Evolutionary conservation across 2,797 vertebrate species (phyloP).

Genomic region (Acomys russatus): DNA sequence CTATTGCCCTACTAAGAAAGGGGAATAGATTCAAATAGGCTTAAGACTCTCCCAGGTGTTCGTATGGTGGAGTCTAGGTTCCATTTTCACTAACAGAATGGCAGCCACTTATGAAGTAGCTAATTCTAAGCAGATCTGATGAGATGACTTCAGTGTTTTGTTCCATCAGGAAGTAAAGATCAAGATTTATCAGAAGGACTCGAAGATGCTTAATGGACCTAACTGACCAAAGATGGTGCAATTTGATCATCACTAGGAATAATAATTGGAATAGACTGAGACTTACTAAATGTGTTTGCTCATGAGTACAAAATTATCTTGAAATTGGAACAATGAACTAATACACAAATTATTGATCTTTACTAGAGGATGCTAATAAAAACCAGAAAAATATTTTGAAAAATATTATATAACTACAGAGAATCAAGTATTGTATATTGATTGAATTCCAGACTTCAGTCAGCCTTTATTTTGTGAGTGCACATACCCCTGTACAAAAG

Average conservation of each 20-base stretch:
- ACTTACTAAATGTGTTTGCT: neutral
- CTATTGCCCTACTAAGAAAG: neutral
- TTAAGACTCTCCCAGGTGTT: neutral
- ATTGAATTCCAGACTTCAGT: neutral
- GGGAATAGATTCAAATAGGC: neutral
- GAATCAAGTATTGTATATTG: neutral
- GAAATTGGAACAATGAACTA: neutral
- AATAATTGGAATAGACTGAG: neutral
- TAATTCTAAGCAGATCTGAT: neutral
- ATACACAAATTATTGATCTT: neutral
- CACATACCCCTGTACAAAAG: neutral
- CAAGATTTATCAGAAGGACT: neutral
- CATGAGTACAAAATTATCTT: neutral
- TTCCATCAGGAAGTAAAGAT: neutral
- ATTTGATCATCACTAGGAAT: neutral
- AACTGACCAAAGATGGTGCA: neutral
- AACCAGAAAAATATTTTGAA: conserved; percentile 31
- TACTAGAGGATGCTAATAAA: neutral
- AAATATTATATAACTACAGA: neutral
- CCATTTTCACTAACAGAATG: neutral
- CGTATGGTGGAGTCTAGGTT: neutral
- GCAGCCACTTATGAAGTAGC: neutral
- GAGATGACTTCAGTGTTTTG: neutral
- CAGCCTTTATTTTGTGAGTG: neutral
- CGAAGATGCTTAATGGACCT: neutral